Percentiles rank a stretch among this genome's conserved stretches.
Evolutionary conservation across 2,888 invertebrate species (phyloP).

Genomic region (Drosophila kanekoi): DNA sequence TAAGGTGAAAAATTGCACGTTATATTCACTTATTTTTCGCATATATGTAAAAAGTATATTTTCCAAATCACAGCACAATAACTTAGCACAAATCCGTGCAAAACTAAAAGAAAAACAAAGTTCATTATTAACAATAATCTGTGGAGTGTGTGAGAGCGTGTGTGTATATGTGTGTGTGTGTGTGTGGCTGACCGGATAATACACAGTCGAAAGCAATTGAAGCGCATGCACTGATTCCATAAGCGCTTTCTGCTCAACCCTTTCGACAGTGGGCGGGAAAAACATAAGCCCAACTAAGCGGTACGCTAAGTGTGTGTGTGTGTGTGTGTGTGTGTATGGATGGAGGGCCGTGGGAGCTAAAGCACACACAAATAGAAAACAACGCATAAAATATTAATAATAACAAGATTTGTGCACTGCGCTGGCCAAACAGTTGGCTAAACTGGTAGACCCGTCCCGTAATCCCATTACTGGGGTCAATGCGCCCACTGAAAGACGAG

Average conservation of each 20-base stretch:
- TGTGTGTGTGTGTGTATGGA: not conserved
- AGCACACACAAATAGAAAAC: slow-evolving; percentile 43
- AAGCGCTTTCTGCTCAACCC: slow-evolving; percentile 56
- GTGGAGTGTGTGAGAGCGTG: not conserved
- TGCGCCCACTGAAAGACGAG: slow-evolving; percentile 50
- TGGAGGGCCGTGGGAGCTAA: slow-evolving; percentile 5
- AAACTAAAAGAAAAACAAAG: slow-evolving; percentile 10
- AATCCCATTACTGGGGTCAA: slow-evolving; percentile 78
- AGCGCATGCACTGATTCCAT: slow-evolving; percentile 73
- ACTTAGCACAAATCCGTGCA: slow-evolving; percentile 1
- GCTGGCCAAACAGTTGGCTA: slow-evolving; percentile 60
- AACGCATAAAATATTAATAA: slow-evolving; percentile 77
- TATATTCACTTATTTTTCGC: not conserved
- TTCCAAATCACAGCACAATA: slow-evolving; percentile 25
- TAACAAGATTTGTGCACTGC: slow-evolving; percentile 68
- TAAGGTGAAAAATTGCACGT: no score
- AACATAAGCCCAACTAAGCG: slow-evolving; percentile 57
- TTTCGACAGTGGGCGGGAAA: slow-evolving; percentile 31
- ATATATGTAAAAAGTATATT: not conserved
- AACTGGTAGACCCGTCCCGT: slow-evolving; percentile 50
- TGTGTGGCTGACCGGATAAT: slow-evolving; percentile 55
- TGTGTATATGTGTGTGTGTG: not conserved
- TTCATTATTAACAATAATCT: slow-evolving; percentile 36
- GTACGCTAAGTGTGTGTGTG: slow-evolving; percentile 27
- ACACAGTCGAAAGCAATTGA: slow-evolving; percentile 67